Evolutionary conservation across 2,113 vertebrate species (phyloP).

Genomic region (Hippocampus abdominalis): DNA sequence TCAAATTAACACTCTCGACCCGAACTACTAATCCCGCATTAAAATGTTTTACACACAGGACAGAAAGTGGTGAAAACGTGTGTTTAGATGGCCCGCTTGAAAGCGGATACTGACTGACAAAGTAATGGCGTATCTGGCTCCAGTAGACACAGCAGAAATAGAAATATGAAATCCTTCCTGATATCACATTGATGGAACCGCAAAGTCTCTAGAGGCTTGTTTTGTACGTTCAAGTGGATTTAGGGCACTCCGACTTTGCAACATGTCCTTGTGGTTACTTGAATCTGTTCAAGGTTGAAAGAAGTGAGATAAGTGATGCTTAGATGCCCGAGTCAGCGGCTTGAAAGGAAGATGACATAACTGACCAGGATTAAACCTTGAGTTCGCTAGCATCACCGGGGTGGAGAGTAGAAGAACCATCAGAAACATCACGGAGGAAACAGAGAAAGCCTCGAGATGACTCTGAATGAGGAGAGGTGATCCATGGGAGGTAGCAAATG

Average conservation of each 20-base stretch:
- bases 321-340: constrained; percentile 4
- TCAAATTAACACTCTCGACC: neutral
- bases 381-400: too few species aligned
- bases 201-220: constrained; percentile 11
- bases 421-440: too few species aligned
- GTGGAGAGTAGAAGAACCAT: too few species aligned
- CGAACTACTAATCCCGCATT: neutral
- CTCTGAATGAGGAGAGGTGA: too few species aligned
- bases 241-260: constrained; percentile 1
- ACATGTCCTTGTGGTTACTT: constrained; percentile 17
- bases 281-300: constrained; percentile 23
- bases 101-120: neutral
- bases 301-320: constrained; percentile 22
- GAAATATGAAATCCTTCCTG: neutral
- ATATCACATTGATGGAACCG: constrained; percentile 28
- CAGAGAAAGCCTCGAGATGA: too few species aligned
- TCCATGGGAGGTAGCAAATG: too few species aligned
- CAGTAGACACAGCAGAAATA: constrained; percentile 8
- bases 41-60: neutral
- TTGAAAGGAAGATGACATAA: constrained; percentile 18
- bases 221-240: constrained; percentile 23
- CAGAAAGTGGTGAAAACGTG: too few species aligned
- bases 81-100: too few species aligned
- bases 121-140: neutral
- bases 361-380: constrained; percentile 3